Conservation (phyloP, 2,888 invertebrate genomes). For the Drosophila eohydei region DNA sequence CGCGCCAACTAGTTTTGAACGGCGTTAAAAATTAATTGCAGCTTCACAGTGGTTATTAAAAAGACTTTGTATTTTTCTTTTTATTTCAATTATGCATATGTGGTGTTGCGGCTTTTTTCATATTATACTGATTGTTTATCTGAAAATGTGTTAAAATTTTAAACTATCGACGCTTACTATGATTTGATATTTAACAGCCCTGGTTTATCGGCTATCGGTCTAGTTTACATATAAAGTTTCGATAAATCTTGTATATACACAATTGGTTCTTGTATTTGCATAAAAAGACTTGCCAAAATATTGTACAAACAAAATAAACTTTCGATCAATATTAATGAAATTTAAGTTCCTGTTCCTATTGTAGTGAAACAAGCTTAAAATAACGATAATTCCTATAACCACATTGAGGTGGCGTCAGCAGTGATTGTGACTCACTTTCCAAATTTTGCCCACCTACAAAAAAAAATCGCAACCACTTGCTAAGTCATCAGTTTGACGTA, state of each 20-base stretch:
- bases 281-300: constrained; percentile 48
- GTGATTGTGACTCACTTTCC: constrained; percentile 60
- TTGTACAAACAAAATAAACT: constrained; percentile 35
- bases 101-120: not conserved
- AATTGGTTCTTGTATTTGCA: constrained; percentile 44
- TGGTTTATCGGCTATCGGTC: constrained; percentile 28
- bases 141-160: not conserved
- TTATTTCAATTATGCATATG: not conserved
- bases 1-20: constrained; percentile 22
- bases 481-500: constrained; percentile 40
- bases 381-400: not conserved
- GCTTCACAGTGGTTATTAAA: constrained; percentile 12
- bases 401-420: constrained; percentile 28
- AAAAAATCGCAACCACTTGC: constrained; percentile 62
- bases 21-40: constrained; percentile 33
- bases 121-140: not conserved
- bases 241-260: constrained; percentile 54
- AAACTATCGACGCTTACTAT: constrained; percentile 9
- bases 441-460: constrained; percentile 34
- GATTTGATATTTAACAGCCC: constrained; percentile 8
- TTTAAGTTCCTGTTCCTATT: constrained; percentile 28
- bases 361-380: constrained; percentile 29
- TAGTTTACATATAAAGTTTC: constrained; percentile 8
- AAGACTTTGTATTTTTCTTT: not conserved
- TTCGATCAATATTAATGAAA: constrained; percentile 10